These are phyloP conservation scores for Ichneumoninae sp. DNA, from an alignment of 2,888 invertebrate genomes.

Conservation along the genomic window DNA sequence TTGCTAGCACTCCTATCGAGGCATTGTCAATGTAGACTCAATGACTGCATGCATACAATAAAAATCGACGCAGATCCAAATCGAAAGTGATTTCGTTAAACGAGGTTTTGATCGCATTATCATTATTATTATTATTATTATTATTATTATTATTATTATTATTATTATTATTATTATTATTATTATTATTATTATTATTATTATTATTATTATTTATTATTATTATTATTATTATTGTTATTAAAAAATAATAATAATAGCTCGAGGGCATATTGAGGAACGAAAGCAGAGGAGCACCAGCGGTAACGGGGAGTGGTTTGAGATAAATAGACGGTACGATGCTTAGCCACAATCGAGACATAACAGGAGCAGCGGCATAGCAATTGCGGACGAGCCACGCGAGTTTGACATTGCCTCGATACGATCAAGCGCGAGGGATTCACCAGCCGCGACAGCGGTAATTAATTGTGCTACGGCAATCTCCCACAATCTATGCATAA, in stretches of 20 bases:
- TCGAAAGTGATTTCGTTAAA: neutral
- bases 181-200: no score
- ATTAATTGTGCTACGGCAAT: conserved; percentile 59
- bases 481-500: conserved; percentile 51
- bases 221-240: no score
- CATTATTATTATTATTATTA: neutral
- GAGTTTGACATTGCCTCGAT: conserved; percentile 51
- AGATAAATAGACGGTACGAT: conserved; percentile 6
- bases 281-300: neutral
- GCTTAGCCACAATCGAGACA: conserved; percentile 21
- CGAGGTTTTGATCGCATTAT: neutral
- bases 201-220: no score
- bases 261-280: neutral
- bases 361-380: conserved; percentile 42
- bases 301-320: neutral
- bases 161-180: no score
- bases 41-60: neutral
- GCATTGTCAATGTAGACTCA: neutral
- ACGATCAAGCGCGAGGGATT: conserved; percentile 19
- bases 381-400: conserved; percentile 58
- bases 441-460: conserved; percentile 37
- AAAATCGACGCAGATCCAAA: neutral
- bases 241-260: neutral
- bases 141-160: no score
- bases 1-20: neutral